These are phyloP conservation scores for Musca vetustissima DNA, from an alignment of 1,140 invertebrate species.

Conservation along the genomic window DNA sequence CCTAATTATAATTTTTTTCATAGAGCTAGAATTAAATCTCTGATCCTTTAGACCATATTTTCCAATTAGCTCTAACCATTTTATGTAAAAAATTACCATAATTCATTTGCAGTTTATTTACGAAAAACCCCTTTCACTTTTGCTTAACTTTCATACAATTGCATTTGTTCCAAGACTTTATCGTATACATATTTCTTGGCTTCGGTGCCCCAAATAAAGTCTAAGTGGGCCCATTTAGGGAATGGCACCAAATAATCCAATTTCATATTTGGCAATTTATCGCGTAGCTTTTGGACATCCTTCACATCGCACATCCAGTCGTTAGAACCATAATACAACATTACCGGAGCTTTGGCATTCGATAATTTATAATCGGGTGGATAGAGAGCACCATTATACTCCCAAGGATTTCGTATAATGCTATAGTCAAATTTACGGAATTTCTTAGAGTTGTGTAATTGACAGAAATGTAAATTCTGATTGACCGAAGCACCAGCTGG, in stretches of 20 bases:
- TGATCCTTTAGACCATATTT: no score
- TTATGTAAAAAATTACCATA: no score
- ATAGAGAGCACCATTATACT: slow-evolving; percentile 51
- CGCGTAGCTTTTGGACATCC: slow-evolving; percentile 55
- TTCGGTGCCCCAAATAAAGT: slow-evolving; percentile 60
- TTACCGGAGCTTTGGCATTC: slow-evolving; percentile 58
- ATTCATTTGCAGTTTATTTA: no score
- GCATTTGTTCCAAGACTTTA: slow-evolving; percentile 50
- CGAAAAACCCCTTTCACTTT: no score
- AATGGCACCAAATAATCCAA: slow-evolving; percentile 54
- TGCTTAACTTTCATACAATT: slow-evolving; percentile 36
- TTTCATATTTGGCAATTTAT: slow-evolving; percentile 46
- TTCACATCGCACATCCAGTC: slow-evolving; percentile 62
- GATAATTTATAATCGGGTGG: slow-evolving; percentile 60
- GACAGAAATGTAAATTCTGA: slow-evolving; percentile 58
- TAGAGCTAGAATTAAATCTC: no score
- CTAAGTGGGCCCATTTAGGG: slow-evolving; percentile 59
- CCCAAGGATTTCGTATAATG: slow-evolving; percentile 47
- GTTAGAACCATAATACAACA: slow-evolving; percentile 64
- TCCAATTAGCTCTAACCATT: no score
- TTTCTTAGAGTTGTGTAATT: slow-evolving; percentile 49
- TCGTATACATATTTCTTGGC: slow-evolving; percentile 57
- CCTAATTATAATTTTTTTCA: no score
- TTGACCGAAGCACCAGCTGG: slow-evolving; percentile 58
- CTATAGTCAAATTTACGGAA: slow-evolving; percentile 57